Evolutionary conservation across 2,113 vertebrate genomes (phyloP).

Genomic region (Epinephelus moara): DNA sequence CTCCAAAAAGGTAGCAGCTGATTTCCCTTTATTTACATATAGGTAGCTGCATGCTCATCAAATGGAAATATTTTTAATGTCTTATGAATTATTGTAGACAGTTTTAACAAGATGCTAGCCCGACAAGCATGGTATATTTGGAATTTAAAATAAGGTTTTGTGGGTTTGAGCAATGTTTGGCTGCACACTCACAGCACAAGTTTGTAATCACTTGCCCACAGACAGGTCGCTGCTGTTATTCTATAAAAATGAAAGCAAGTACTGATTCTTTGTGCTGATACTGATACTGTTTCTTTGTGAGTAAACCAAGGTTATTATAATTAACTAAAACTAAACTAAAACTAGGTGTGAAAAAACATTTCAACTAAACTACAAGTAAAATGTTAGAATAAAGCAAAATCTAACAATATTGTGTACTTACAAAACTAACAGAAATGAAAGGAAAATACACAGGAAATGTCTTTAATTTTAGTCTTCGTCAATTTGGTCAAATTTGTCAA

Average conservation of each 20-base stretch:
- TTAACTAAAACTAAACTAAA: too few species aligned
- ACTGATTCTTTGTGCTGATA: too few species aligned
- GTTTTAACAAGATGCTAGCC: background rate
- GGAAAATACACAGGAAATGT: too few species aligned
- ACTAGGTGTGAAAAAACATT: too few species aligned
- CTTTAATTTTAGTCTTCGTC: too few species aligned
- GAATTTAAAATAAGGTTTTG: background rate
- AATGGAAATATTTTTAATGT: background rate
- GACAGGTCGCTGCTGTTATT: background rate
- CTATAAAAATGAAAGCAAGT: background rate
- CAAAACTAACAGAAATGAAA: too few species aligned
- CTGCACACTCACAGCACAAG: background rate
- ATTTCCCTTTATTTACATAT: background rate
- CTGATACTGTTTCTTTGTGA: too few species aligned
- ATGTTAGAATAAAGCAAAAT: too few species aligned
- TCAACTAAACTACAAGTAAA: too few species aligned
- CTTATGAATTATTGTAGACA: background rate
- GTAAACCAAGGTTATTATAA: too few species aligned
- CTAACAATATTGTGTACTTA: too few species aligned
- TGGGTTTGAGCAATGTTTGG: background rate
- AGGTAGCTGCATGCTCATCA: background rate
- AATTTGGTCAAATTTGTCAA: too few species aligned
- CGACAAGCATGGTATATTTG: background rate
- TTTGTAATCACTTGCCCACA: background rate
- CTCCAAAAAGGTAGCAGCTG: background rate